Conservation (phyloP, 30 jellyfish, hydroid and myxozoan genomes). For the Aurelia aurita region DNA sequence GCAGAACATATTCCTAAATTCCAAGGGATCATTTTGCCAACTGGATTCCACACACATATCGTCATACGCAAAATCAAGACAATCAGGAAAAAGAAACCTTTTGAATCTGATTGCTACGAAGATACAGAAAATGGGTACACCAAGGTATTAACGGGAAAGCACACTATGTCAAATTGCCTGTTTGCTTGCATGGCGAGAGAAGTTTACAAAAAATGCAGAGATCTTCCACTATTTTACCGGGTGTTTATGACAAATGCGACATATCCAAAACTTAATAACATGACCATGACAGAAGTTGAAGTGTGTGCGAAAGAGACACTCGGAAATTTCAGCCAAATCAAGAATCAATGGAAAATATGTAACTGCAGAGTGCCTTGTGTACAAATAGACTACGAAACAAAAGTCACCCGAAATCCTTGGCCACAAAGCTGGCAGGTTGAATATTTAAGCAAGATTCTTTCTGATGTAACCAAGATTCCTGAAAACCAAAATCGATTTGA, state of each 20-base stretch:
- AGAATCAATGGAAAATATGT: not conserved
- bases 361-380: slow-evolving; percentile 8
- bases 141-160: slow-evolving; percentile 2
- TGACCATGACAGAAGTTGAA: not conserved
- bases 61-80: not conserved
- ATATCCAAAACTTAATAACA: not conserved
- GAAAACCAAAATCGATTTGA: not conserved
- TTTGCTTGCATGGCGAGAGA: not conserved
- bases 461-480: not conserved
- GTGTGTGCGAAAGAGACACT: not conserved
- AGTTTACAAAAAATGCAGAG: not conserved
- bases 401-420: slow-evolving; percentile 4
- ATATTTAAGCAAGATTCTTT: not conserved
- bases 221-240: not conserved
- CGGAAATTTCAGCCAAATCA: not conserved
- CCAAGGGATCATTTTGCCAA: slow-evolving; percentile 4
- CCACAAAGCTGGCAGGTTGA: slow-evolving; percentile 9
- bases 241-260: not conserved
- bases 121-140: not conserved
- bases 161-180: slow-evolving; percentile 5
- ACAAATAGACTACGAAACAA: slow-evolving; percentile 8
- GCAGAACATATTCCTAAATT: not conserved
- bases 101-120: slow-evolving; percentile 15
- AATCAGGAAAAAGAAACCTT: not conserved
- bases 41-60: slow-evolving; percentile 1